These are phyloP conservation scores for Epicauta chinensis DNA, from an alignment of 1,140 invertebrate species.

Conservation along the genomic window DNA sequence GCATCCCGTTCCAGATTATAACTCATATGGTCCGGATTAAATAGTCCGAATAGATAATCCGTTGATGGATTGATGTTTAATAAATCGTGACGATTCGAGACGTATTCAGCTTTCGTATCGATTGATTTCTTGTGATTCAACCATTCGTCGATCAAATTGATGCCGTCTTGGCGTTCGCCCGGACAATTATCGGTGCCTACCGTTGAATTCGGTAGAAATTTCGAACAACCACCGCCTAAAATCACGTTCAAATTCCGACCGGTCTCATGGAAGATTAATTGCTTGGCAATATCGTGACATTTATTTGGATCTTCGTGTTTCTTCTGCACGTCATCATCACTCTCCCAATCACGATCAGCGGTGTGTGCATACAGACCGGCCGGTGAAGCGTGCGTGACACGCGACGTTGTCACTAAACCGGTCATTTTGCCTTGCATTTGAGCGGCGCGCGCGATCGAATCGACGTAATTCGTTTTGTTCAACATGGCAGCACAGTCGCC, in stretches of 20 bases:
- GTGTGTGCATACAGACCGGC: constrained; percentile 75
- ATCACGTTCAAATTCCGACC: constrained; percentile 60
- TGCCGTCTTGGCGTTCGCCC: constrained; percentile 41
- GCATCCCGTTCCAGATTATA: constrained; percentile 50
- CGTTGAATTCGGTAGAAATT: constrained; percentile 57
- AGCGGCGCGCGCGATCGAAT: constrained; percentile 66
- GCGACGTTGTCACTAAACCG: constrained; percentile 72
- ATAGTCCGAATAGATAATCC: constrained; percentile 56
- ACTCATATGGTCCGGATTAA: constrained; percentile 45
- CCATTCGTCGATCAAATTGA: constrained; percentile 47
- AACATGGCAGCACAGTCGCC: constrained; percentile 53
- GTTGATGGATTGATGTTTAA: constrained; percentile 31
- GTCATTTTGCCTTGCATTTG: constrained; percentile 62
- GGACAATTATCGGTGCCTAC: constrained; percentile 44
- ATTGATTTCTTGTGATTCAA: constrained; percentile 26
- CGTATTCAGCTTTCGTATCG: constrained; percentile 47
- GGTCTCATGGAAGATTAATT: constrained; percentile 63
- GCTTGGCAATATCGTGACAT: constrained; percentile 69
- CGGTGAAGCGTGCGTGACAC: constrained; percentile 76
- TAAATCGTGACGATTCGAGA: constrained; percentile 53
- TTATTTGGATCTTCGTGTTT: constrained; percentile 41
- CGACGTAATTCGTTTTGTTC: constrained; percentile 50
- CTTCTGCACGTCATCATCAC: constrained; percentile 54
- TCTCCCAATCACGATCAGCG: constrained; percentile 71
- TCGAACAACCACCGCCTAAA: constrained; percentile 63